Percentiles rank a stretch among this genome's conserved stretches.
These are phyloP conservation scores for Hofmannophila pseudospretella DNA, from an alignment of 2,888 invertebrate genomes.

Conservation along the genomic window DNA sequence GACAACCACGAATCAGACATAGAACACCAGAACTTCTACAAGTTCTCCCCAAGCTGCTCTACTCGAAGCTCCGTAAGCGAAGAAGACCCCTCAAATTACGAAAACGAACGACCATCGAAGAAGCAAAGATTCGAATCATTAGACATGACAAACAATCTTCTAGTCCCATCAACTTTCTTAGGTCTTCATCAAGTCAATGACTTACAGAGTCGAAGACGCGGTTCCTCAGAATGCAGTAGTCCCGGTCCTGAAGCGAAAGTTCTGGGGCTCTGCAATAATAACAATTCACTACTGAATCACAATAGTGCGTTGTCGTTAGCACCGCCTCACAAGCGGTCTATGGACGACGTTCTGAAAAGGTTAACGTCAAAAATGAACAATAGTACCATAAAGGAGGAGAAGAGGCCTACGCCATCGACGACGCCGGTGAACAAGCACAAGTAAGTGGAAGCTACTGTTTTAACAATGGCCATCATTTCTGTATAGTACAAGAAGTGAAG, in stretches of 20 bases:
- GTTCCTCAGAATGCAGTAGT: slow-evolving; percentile 85
- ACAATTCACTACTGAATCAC: slow-evolving; percentile 81
- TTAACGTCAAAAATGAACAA: slow-evolving; percentile 91
- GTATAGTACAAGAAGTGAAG: too few species aligned
- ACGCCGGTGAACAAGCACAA: slow-evolving; percentile 79
- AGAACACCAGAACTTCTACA: slow-evolving; percentile 62
- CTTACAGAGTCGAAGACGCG: slow-evolving; percentile 63
- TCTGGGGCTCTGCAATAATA: slow-evolving; percentile 81
- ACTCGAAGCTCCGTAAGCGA: slow-evolving; percentile 74
- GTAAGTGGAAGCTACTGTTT: slow-evolving; percentile 54
- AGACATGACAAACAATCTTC: slow-evolving; percentile 80
- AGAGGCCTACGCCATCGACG: slow-evolving; percentile 83
- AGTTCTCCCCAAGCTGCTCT: slow-evolving; percentile 68
- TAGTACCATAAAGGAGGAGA: slow-evolving; percentile 84
- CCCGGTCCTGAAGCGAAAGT: slow-evolving; percentile 83
- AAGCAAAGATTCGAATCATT: slow-evolving; percentile 79
- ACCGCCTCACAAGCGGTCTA: slow-evolving; percentile 84
- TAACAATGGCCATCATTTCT: too few species aligned
- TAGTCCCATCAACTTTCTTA: slow-evolving; percentile 72
- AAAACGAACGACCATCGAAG: slow-evolving; percentile 79
- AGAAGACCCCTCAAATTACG: slow-evolving; percentile 77
- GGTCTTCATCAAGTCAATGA: slow-evolving; percentile 79
- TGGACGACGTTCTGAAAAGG: slow-evolving; percentile 94
- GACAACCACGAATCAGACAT: slow-evolving; percentile 63
- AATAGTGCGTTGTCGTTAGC: slow-evolving; percentile 72